phyloP scores from a whole-genome alignment of 2,113 vertebrate species.

The Scomber scombrus region DNA sequence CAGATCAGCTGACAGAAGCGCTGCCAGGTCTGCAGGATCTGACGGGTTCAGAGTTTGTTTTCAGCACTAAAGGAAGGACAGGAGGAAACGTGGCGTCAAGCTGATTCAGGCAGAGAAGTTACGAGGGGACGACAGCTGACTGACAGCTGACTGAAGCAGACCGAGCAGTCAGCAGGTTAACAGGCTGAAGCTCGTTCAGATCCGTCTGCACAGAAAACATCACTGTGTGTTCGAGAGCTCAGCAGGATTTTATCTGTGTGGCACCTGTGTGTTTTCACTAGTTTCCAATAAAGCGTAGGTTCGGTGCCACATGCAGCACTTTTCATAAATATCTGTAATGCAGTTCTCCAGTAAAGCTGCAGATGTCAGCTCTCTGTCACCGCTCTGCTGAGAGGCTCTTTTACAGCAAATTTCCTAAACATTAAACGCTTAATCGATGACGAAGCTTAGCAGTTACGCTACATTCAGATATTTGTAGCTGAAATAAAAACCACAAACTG shows the following conservation, averaged over 20 bases:
- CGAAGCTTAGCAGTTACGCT: too few species aligned
- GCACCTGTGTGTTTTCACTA: not conserved
- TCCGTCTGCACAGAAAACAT: slow-evolving; percentile 12
- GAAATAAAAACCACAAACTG: too few species aligned
- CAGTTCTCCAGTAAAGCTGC: not conserved
- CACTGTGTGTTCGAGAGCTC: not conserved
- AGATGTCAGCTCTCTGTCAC: not conserved
- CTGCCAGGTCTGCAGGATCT: not conserved
- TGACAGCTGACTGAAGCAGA: slow-evolving; percentile 28
- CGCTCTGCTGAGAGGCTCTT: not conserved
- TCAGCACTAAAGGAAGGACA: slow-evolving; percentile 30
- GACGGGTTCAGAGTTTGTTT: not conserved
- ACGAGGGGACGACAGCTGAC: slow-evolving; percentile 27
- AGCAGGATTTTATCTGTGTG: slow-evolving; percentile 48
- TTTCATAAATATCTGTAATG: not conserved
- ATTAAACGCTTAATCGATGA: not conserved
- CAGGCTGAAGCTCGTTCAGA: not conserved
- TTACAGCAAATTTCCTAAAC: not conserved
- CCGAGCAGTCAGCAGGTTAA: slow-evolving; percentile 21
- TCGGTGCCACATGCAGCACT: not conserved
- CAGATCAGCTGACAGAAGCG: not conserved
- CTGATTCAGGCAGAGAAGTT: slow-evolving; percentile 41
- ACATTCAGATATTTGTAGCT: too few species aligned
- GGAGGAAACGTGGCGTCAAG: slow-evolving; percentile 11
- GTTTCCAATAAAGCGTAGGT: slow-evolving; percentile 13